Base-by-base conservation (phyloP, 1,140 invertebrate species). In the Zelostemma sp. region DNA sequence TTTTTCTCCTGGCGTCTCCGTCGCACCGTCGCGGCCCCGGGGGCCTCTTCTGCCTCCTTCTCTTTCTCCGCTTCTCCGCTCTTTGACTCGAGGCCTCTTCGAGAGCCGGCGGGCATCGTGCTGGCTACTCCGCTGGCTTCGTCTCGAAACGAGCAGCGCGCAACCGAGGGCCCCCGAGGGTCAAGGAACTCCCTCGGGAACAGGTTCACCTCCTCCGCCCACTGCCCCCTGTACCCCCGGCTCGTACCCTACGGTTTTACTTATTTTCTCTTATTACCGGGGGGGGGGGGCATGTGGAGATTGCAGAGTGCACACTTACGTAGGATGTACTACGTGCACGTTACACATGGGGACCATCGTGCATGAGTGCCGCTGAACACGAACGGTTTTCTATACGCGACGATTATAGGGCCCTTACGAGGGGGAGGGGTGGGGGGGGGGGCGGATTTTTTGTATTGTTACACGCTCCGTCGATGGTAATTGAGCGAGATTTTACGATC, bases 131-230 rank as follows among this genome's bases (percentile, higher is more conserved):
- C 68, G 76, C 56, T 76, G 66, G 75, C 70, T 76, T 73, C 75
- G 57, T 72, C 70, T 73, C 76, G 60, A 74, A 72, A 60, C 57
- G 64, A 53, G 31, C 18, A 66, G 50, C 72, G 67, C 73, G 68
- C 75, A 63, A 62, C 57, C 61, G 60, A 63, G 57, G 49, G 31
- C 62, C 74, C 72, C 71, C 56, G 75, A 79, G 80, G 83, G 83
- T 85, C 82, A 84, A 85, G 81, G 83, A 84, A 84, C 83, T 85
- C 82, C 83, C 82, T 83, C 81, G 81, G 82, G 83, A 85, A 85
- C 83, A 85, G 83, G 82, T 85, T 85, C 81, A 84, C 78, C 80
- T 81, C 80, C 74, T 74, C 74, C 74, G 65, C 72, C 72, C 73
- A 64, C 71, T 72, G 73, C 78, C 80, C 78, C 77, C 76, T 78